Conservation (phyloP, 2,113 vertebrate species). For the Urocynchramus pylzowi region DNA sequence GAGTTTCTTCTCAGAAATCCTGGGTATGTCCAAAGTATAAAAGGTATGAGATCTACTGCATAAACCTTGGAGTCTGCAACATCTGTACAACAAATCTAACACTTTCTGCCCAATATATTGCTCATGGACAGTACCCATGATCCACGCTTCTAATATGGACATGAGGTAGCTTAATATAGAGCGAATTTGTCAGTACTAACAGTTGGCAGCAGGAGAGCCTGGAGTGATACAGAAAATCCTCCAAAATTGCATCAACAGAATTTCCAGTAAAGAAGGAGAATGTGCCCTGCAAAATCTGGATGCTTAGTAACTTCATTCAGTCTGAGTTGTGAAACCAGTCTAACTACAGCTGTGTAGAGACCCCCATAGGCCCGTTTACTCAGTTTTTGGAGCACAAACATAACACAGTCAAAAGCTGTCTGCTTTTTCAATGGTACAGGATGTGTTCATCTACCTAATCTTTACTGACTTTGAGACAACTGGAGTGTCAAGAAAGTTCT, state of each 20-base stretch:
- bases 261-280: background rate
- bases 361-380: background rate
- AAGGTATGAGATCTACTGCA: background rate
- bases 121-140: background rate
- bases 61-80: background rate
- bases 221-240: background rate
- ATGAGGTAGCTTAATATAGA: background rate
- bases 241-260: background rate
- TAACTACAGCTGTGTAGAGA: background rate
- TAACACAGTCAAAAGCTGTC: background rate
- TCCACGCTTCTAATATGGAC: background rate
- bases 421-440: background rate
- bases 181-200: background rate
- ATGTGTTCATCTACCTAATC: background rate
- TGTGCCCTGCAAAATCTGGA: background rate
- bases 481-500: background rate
- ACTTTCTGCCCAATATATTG: background rate
- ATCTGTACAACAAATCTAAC: background rate
- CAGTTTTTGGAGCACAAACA: background rate
- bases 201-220: background rate
- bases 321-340: background rate
- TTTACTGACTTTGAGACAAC: background rate
- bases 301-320: background rate
- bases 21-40: background rate
- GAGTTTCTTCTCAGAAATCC: background rate